These are phyloP conservation scores for Brachyptera risi DNA, from an alignment of 2,888 invertebrate genomes.

Conservation along the genomic window DNA sequence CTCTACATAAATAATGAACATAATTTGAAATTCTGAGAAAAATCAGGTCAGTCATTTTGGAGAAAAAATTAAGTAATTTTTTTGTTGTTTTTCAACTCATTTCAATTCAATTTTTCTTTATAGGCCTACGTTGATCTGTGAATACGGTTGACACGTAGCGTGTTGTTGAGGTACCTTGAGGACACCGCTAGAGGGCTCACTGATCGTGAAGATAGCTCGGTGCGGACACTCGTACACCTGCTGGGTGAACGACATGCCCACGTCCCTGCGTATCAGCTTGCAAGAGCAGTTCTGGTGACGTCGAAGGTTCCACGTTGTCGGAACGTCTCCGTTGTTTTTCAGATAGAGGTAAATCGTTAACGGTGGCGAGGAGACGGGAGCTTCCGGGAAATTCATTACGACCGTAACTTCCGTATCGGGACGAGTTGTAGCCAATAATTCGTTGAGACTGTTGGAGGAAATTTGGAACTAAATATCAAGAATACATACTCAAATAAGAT, in stretches of 20 bases:
- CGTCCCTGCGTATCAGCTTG: constrained; percentile 35
- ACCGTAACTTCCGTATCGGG: constrained; percentile 37
- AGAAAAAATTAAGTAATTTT: too few relatives aligned
- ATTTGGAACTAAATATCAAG: too few relatives aligned
- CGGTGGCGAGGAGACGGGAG: constrained; percentile 37
- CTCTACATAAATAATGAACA: neutral
- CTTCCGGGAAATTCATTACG: constrained; percentile 40
- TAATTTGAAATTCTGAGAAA: neutral
- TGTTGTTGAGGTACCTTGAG: constrained; percentile 41
- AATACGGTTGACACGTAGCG: too few relatives aligned
- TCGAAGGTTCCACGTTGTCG: constrained; percentile 39
- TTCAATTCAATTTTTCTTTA: too few relatives aligned
- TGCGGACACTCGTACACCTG: constrained; percentile 43
- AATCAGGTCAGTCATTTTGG: too few relatives aligned
- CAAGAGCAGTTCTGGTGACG: constrained; percentile 43
- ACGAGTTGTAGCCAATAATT: constrained; percentile 30
- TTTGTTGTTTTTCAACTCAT: too few relatives aligned
- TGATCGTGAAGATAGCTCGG: constrained; percentile 39
- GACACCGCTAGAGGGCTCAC: constrained; percentile 37
- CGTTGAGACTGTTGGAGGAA: neutral
- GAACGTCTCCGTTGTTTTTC: constrained; percentile 40
- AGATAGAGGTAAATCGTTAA: constrained; percentile 40
- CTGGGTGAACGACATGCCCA: constrained; percentile 38
- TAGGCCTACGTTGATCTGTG: too few relatives aligned
- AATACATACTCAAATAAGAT: too few relatives aligned